phyloP scores from a whole-genome alignment of 2,797 vertebrate genomes.

The Chaetodon trifasciatus region DNA sequence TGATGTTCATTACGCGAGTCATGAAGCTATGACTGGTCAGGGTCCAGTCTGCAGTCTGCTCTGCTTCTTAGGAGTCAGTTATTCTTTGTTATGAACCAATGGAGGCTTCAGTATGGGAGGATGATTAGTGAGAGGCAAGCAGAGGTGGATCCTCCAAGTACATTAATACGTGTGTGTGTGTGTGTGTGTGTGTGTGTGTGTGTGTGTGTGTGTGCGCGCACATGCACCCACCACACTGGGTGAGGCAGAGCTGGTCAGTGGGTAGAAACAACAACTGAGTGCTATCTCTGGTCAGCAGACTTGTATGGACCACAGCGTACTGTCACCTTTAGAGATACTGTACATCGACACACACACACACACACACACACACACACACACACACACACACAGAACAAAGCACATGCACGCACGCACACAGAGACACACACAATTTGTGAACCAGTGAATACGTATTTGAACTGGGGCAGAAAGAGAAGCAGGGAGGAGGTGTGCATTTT shows the following conservation, averaged over 20 bases:
- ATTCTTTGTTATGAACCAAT: conserved; percentile 15
- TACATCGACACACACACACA: conserved; percentile 15
- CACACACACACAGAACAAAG: conserved; percentile 14
- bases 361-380: conserved; percentile 2
- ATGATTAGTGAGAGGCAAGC: conserved; percentile 38
- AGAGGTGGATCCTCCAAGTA: conserved; percentile 32
- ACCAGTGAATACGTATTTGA: conserved; percentile 29
- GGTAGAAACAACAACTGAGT: conserved; percentile 64
- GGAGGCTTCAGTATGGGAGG: conserved; percentile 38
- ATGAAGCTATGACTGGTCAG: neutral
- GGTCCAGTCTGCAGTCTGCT: neutral
- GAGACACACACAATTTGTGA: conserved; percentile 2
- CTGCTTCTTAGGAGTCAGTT: neutral
- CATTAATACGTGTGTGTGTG: neutral
- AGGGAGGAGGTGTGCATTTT: conserved; percentile 58
- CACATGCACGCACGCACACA: conserved; percentile 11
- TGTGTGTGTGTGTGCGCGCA: conserved; percentile 26
- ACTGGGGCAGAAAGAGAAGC: conserved; percentile 47
- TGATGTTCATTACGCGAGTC: neutral
- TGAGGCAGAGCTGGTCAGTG: conserved; percentile 62
- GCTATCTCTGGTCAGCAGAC: conserved; percentile 78
- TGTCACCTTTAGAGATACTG: conserved; percentile 50
- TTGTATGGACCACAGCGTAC: conserved; percentile 39
- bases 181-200: conserved; percentile 13
- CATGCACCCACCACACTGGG: conserved; percentile 35